These are phyloP conservation scores for Agonopterix arenella DNA, from an alignment of 2,888 invertebrate species.

Conservation along the genomic window DNA sequence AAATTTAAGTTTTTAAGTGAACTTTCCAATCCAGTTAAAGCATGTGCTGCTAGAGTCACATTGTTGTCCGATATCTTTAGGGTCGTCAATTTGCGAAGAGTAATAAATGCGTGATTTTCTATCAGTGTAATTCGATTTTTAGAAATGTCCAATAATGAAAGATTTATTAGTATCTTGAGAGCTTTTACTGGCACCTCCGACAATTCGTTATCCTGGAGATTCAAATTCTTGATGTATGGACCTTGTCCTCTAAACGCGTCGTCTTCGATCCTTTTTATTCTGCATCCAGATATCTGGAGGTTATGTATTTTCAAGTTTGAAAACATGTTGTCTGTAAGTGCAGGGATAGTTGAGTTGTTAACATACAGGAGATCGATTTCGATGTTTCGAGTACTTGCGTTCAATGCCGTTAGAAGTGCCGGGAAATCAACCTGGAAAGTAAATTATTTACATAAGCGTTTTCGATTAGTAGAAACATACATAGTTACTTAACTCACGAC, in stretches of 20 bases:
- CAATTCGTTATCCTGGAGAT: conserved; percentile 89
- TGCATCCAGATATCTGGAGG: conserved; percentile 90
- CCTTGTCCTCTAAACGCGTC: conserved; percentile 92
- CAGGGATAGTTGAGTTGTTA: conserved; percentile 88
- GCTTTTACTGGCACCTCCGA: conserved; percentile 86
- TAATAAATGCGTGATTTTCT: conserved; percentile 85
- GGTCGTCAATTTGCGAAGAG: conserved; percentile 84
- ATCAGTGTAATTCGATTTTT: conserved; percentile 86
- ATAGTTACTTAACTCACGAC: too few relatives aligned
- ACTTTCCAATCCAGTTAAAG: conserved; percentile 87
- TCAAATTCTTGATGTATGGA: conserved; percentile 86
- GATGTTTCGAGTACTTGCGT: conserved; percentile 80
- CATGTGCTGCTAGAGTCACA: conserved; percentile 81
- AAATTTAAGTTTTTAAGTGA: conserved; percentile 92
- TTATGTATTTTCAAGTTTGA: conserved; percentile 85
- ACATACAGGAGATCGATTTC: conserved; percentile 90
- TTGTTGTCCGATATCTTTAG: conserved; percentile 93
- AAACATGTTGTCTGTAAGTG: conserved; percentile 82
- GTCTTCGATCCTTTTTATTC: conserved; percentile 81
- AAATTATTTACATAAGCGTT: too few relatives aligned
- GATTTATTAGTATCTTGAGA: conserved; percentile 79
- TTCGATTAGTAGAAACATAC: too few relatives aligned
- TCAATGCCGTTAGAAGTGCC: conserved; percentile 83
- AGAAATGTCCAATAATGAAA: conserved; percentile 90
- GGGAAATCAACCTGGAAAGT: conserved; percentile 82